These are phyloP conservation scores for Peromyscus melanophrys DNA, from an alignment of 2,797 vertebrate species.

Conservation along the genomic window DNA sequence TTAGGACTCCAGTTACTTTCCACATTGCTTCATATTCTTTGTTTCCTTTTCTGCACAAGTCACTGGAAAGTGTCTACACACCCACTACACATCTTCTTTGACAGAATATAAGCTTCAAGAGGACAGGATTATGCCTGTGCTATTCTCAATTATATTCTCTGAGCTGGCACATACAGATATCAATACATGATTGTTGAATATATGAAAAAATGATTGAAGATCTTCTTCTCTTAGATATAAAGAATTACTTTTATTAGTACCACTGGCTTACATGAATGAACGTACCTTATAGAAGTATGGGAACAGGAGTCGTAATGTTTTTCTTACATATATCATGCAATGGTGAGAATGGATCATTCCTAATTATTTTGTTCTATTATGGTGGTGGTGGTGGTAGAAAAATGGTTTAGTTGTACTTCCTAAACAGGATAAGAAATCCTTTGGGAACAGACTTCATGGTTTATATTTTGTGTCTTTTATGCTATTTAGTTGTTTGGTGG, in stretches of 20 bases:
- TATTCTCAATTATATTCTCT: background rate
- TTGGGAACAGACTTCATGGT: background rate
- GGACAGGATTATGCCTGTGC: background rate
- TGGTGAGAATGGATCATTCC: background rate
- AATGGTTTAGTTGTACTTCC: background rate
- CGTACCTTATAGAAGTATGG: background rate
- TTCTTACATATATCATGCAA: background rate
- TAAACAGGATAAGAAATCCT: background rate
- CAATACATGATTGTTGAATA: background rate
- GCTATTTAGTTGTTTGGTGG: background rate
- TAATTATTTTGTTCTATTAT: conserved; percentile 2
- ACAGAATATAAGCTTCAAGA: background rate
- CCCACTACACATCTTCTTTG: background rate
- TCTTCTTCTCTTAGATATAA: conserved; percentile 3
- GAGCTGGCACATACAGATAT: background rate
- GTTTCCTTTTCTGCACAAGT: background rate
- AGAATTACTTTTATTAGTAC: background rate
- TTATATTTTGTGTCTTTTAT: background rate
- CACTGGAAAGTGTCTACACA: background rate
- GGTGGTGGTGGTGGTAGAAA: background rate
- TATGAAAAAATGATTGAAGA: background rate
- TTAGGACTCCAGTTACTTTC: background rate
- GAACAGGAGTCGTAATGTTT: background rate
- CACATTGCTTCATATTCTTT: background rate
- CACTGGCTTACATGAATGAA: background rate